These are phyloP conservation scores for Petrocephalus microphthalmus DNA, from an alignment of 2,113 vertebrate species.

Conservation along the genomic window DNA sequence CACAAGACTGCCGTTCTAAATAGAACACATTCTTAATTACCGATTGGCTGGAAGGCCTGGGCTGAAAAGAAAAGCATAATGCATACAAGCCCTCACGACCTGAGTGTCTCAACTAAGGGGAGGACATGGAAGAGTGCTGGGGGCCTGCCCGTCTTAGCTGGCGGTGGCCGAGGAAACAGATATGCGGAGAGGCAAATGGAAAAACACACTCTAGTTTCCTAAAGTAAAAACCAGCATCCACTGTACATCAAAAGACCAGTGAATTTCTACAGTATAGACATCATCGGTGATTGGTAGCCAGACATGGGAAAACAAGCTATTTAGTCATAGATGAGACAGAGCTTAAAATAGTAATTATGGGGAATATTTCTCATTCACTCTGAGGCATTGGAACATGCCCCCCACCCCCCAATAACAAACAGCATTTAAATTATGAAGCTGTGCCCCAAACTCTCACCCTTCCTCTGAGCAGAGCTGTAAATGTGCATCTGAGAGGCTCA, in stretches of 20 bases:
- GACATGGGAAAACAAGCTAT: background rate
- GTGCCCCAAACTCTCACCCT: too few relatives aligned
- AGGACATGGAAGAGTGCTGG: background rate
- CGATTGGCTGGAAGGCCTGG: background rate
- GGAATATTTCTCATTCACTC: background rate
- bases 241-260: background rate
- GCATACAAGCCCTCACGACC: background rate
- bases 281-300: background rate
- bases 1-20: background rate
- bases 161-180: background rate
- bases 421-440: too few relatives aligned
- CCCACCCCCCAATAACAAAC: too few relatives aligned
- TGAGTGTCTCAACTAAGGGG: background rate
- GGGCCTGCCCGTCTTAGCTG: background rate
- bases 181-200: background rate
- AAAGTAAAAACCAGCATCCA: background rate
- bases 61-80: background rate
- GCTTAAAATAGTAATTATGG: background rate
- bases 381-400: background rate
- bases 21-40: background rate
- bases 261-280: background rate
- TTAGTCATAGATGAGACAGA: background rate
- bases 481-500: background rate
- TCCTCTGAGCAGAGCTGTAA: background rate
- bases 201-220: background rate